These are phyloP conservation scores for Brachyalestes nurse DNA, from an alignment of 2,797 vertebrate genomes.

Conservation along the genomic window DNA sequence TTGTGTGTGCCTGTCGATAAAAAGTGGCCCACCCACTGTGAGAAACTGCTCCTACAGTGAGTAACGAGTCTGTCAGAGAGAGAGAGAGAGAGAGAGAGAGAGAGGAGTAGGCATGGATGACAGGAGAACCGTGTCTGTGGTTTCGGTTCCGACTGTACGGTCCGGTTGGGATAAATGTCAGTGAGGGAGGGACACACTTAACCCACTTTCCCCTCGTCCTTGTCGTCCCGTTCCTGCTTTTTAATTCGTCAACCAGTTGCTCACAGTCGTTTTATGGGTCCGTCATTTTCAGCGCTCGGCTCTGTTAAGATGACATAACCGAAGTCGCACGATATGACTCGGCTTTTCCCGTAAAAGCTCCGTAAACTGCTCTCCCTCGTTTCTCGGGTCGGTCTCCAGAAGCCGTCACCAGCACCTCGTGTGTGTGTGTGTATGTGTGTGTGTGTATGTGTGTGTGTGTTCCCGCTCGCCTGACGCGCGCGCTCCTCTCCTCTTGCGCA, in stretches of 20 bases:
- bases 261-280: background rate
- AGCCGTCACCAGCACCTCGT: too few relatives aligned
- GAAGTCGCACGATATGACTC: slow-evolving; percentile 12
- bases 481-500: background rate
- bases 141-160: background rate
- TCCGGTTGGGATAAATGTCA: background rate
- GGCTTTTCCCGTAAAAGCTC: background rate
- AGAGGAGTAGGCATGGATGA: background rate
- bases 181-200: background rate
- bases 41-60: slow-evolving; percentile 23
- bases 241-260: too few relatives aligned
- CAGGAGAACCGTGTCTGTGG: background rate
- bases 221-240: background rate
- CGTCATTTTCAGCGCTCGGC: background rate
- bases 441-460: background rate
- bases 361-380: background rate
- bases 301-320: slow-evolving; percentile 39
- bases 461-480: too few relatives aligned
- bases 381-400: background rate
- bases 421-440: background rate
- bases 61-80: slow-evolving; percentile 4
- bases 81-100: too few relatives aligned
- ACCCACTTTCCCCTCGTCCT: background rate
- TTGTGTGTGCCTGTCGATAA: slow-evolving; percentile 4
- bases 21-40: slow-evolving; percentile 13